Conservation (phyloP, 2,113 vertebrate genomes). For the Pseudopodoces humilis region DNA sequence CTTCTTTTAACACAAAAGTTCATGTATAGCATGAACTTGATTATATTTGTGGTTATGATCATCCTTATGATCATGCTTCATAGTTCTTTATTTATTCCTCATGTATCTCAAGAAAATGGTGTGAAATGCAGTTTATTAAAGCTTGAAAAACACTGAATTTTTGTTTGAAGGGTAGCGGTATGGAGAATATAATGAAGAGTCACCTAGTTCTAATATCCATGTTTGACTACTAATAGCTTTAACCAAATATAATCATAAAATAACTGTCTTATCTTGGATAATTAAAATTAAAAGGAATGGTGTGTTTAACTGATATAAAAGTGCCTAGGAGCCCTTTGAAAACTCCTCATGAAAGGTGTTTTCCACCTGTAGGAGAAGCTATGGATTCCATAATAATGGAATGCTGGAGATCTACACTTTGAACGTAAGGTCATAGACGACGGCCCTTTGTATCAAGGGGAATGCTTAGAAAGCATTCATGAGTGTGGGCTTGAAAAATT, state of each 20-base stretch:
- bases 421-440: fast-evolving
- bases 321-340: neutral
- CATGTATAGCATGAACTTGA: fast-evolving
- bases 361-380: neutral
- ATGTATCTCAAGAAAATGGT: neutral
- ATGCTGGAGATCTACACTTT: neutral
- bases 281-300: neutral
- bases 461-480: neutral
- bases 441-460: neutral
- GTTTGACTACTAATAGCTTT: neutral
- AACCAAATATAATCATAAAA: neutral
- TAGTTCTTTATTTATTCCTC: neutral
- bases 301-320: neutral
- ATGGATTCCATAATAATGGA: neutral
- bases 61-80: neutral
- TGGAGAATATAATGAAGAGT: neutral
- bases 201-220: neutral
- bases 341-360: neutral
- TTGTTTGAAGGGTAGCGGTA: neutral
- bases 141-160: neutral
- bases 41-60: neutral
- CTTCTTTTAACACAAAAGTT: neutral
- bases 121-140: neutral
- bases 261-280: neutral
- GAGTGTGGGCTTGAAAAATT: neutral